Evolutionary conservation across 2,888 invertebrate genomes (phyloP).

Genomic region (Macroteleia sp.): DNA sequence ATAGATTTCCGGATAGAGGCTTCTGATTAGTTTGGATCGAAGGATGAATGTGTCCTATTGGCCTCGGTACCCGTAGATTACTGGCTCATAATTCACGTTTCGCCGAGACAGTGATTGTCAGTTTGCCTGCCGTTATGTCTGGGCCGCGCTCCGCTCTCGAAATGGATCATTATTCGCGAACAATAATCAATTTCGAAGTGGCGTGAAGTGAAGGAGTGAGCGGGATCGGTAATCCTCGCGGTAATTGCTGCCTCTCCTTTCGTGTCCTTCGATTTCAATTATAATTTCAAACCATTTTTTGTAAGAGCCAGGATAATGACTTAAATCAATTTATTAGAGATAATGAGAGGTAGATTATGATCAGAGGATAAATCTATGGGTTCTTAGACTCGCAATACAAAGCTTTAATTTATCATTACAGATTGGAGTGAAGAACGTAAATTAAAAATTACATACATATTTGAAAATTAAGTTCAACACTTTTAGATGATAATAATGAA

Average conservation of each 20-base stretch:
- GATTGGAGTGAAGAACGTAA: no score
- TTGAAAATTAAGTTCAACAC: no score
- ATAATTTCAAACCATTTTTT: constrained; percentile 28
- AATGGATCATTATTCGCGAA: constrained; percentile 81
- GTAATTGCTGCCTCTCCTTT: constrained; percentile 62
- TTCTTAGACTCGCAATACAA: no score
- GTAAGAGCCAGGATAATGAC: not conserved
- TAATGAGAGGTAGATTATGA: no score
- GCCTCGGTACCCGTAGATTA: constrained; percentile 77
- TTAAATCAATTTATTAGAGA: constrained; percentile 21
- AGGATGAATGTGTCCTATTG: constrained; percentile 69
- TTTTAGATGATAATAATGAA: no score
- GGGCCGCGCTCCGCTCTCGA: constrained; percentile 69
- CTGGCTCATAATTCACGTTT: constrained; percentile 81
- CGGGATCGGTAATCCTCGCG: constrained; percentile 55
- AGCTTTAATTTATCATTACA: no score
- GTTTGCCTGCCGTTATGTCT: constrained; percentile 77
- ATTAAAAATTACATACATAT: no score
- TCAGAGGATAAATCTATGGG: no score
- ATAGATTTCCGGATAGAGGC: constrained; percentile 53
- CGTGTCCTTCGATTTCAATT: constrained; percentile 65
- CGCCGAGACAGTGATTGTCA: constrained; percentile 82
- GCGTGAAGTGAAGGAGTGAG: constrained; percentile 68
- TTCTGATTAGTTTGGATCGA: constrained; percentile 33
- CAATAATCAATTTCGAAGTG: constrained; percentile 79